These are phyloP conservation scores for Myioborus melanocephalus DNA, from an alignment of 2,797 vertebrate genomes.

Conservation along the genomic window DNA sequence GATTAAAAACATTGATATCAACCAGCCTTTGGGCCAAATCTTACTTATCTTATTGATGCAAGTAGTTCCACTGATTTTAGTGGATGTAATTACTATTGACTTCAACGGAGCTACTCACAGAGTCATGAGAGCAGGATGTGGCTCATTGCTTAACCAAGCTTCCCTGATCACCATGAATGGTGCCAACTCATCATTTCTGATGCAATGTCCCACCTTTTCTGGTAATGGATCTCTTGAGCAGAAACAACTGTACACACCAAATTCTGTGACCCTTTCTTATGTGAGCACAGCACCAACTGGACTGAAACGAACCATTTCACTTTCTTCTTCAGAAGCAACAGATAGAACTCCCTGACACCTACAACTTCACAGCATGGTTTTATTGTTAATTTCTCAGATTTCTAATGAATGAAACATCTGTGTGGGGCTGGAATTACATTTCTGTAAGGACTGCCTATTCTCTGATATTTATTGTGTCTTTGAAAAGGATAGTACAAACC, in stretches of 20 bases:
- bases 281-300: not conserved
- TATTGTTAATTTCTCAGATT: not conserved
- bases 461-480: not conserved
- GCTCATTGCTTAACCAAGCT: constrained; percentile 38
- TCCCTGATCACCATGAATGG: constrained; percentile 4
- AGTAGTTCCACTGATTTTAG: constrained; percentile 55
- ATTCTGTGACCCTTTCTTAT: not conserved
- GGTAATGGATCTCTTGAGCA: not conserved
- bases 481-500: not conserved
- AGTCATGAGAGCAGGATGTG: constrained; percentile 41
- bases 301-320: not conserved
- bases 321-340: not conserved
- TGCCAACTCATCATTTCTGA: constrained; percentile 24
- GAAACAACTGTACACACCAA: not conserved
- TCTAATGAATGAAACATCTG: not conserved
- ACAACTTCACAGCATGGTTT: not conserved
- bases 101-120: not conserved
- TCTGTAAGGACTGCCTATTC: not conserved
- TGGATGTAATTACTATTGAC: constrained; percentile 15
- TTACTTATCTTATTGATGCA: constrained; percentile 64
- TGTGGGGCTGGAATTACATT: not conserved
- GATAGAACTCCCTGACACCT: not conserved
- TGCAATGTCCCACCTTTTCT: not conserved
- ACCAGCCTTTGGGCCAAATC: constrained; percentile 43
- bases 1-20: constrained; percentile 62